Conservation (phyloP, 1,140 invertebrate genomes). For the Euura saliciscinereae region DNA sequence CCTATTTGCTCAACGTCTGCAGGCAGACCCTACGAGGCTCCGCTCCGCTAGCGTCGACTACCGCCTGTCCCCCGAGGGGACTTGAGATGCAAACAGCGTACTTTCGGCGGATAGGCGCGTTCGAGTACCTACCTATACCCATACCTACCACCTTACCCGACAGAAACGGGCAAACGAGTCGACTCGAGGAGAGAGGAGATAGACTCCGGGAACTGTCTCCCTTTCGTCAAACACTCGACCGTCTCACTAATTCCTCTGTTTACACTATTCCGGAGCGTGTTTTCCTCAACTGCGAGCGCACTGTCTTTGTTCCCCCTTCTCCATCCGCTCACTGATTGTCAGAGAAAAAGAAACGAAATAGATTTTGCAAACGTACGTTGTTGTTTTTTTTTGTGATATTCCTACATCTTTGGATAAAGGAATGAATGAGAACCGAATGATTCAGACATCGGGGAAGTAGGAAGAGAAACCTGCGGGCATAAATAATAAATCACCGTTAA, state of each 20-base stretch:
- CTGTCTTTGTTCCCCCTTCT: neutral
- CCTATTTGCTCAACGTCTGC: no score
- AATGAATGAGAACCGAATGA: no score
- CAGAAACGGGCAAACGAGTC: neutral
- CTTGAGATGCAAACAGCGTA: constrained; percentile 5
- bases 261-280: neutral
- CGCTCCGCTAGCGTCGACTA: neutral
- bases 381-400: no score
- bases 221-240: neutral
- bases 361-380: no score
- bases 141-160: neutral
- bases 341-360: no score
- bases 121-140: neutral
- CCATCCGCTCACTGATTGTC: no score
- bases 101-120: neutral
- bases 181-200: neutral
- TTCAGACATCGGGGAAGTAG: no score
- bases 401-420: no score
- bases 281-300: neutral
- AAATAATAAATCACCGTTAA: no score
- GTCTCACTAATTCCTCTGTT: constrained; percentile 8
- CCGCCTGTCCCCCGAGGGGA: neutral
- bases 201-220: neutral
- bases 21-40: no score
- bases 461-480: no score